phyloP scores from a whole-genome alignment of 1,140 invertebrate species.

The Listronotus bonariensis region DNA sequence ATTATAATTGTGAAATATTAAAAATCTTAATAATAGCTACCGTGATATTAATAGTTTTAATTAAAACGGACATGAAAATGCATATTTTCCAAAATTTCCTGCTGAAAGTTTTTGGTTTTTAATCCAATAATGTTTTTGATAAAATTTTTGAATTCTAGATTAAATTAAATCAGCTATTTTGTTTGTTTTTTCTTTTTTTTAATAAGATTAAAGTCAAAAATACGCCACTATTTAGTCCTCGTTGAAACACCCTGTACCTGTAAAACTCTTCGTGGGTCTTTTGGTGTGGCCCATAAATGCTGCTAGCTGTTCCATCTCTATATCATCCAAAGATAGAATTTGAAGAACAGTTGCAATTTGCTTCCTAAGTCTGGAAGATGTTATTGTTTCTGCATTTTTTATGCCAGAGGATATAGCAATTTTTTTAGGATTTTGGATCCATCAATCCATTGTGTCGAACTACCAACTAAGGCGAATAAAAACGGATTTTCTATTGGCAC shows the following conservation, averaged over 20 bases:
- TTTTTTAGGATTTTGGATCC: conserved; percentile 27
- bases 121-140: too few relatives aligned
- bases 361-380: conserved; percentile 30
- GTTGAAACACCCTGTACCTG: conserved; percentile 4
- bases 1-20: too few relatives aligned
- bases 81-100: too few relatives aligned
- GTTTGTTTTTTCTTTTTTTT: too few relatives aligned
- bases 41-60: too few relatives aligned
- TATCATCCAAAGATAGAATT: conserved; percentile 21
- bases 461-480: conserved; percentile 26
- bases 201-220: too few relatives aligned
- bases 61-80: too few relatives aligned
- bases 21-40: too few relatives aligned
- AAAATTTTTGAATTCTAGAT: too few relatives aligned
- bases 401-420: conserved; percentile 31
- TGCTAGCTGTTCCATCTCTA: conserved; percentile 35
- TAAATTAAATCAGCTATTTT: too few relatives aligned
- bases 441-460: conserved; percentile 21
- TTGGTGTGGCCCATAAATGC: conserved; percentile 34
- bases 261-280: conserved; percentile 33
- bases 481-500: conserved; percentile 28
- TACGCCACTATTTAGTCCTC: too few relatives aligned
- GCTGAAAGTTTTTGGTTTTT: too few relatives aligned
- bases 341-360: conserved; percentile 35
- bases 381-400: conserved; percentile 30